A percentile compares a stretch with the other conserved stretches of the same genome.
These are phyloP conservation scores for Trichonephila clavata DNA, from an alignment of 1,140 invertebrate genomes.

Conservation along the genomic window DNA sequence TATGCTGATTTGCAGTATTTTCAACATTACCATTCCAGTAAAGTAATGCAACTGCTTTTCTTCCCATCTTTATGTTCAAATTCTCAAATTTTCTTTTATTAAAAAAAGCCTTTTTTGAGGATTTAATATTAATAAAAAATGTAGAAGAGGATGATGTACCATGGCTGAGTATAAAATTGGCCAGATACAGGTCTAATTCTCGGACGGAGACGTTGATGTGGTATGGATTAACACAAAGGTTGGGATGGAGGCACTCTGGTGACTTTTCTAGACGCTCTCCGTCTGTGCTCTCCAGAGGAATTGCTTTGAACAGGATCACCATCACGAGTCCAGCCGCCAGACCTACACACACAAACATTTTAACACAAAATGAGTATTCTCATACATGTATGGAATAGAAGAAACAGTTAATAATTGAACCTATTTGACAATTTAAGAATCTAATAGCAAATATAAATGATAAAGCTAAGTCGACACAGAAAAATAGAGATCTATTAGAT, in stretches of 20 bases:
- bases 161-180: constrained; percentile 99
- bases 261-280: constrained; percentile 99
- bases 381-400: no score
- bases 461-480: no score
- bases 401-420: no score
- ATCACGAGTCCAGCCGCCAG: constrained; percentile 99
- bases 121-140: not conserved
- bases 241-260: constrained; percentile 96
- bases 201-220: constrained; percentile 99
- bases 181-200: constrained; percentile 98
- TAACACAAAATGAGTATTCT: no score
- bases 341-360: constrained; percentile 84
- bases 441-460: no score
- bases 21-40: no score
- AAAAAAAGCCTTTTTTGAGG: not conserved
- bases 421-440: no score
- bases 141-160: constrained; percentile 83
- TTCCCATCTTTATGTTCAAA: no score
- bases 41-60: no score
- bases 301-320: constrained; percentile 99
- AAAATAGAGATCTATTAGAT: no score
- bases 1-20: no score
- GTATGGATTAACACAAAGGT: constrained; percentile 99
- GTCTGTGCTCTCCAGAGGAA: constrained; percentile 99
- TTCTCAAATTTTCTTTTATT: no score